Percentiles rank a stretch among this genome's conserved stretches.
Evolutionary conservation across 2,797 vertebrate genomes (phyloP).

Genomic region (Silurus aristotelis): DNA sequence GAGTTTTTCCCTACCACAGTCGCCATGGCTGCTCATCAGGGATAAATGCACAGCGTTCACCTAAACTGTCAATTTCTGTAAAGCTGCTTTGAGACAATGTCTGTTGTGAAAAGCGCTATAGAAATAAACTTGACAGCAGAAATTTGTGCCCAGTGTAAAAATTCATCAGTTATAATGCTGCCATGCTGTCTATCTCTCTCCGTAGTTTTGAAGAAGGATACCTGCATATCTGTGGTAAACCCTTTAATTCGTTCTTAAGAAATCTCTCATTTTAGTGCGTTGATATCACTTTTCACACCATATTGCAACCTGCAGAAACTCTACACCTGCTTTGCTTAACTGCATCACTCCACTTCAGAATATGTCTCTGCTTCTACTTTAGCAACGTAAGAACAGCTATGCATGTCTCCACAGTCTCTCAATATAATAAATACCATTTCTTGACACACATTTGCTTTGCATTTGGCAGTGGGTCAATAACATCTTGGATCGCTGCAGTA

Average conservation of each 20-base stretch:
- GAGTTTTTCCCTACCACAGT: too few species aligned
- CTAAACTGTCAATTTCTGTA: too few species aligned
- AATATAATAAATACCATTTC: neutral
- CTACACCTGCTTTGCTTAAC: constrained; percentile 34
- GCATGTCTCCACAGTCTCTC: neutral
- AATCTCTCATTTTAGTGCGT: neutral
- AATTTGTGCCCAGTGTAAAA: too few species aligned
- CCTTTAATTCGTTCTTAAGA: neutral
- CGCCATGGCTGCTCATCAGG: too few species aligned
- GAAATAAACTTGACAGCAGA: too few species aligned
- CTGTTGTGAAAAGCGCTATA: too few species aligned
- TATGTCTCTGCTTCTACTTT: constrained; percentile 15
- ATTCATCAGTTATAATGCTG: neutral
- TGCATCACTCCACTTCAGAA: constrained; percentile 39
- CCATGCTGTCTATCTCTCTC: neutral
- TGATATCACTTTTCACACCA: constrained; percentile 10
- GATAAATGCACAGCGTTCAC: too few species aligned
- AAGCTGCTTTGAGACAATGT: too few species aligned
- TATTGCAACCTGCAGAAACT: constrained; percentile 46
- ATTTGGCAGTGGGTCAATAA: neutral
- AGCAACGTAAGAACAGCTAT: constrained; percentile 9
- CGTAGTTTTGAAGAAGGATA: neutral
- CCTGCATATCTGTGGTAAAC: neutral
- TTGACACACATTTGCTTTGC: constrained; percentile 10
- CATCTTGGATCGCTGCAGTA: constrained; percentile 4